Conservation (phyloP, 2,113 vertebrate species). For the Ariopsis seemanni region DNA sequence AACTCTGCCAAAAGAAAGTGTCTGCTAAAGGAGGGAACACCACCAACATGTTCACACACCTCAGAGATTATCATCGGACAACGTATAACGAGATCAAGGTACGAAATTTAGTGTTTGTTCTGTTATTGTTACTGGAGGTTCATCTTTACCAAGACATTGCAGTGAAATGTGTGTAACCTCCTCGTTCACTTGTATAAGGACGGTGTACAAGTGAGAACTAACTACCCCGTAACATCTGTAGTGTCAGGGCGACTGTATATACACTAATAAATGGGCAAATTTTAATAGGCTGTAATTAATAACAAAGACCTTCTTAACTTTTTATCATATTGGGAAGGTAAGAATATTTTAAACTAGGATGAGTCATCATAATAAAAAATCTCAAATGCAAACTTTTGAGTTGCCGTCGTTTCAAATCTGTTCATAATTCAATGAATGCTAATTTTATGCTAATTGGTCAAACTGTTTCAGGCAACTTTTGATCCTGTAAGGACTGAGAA, state of each 20-base stretch:
- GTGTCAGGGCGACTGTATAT: background rate
- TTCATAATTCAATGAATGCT: background rate
- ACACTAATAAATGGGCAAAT: background rate
- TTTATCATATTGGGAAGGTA: too few relatives aligned
- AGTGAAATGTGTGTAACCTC: background rate
- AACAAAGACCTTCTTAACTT: too few relatives aligned
- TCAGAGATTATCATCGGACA: slow-evolving; percentile 32
- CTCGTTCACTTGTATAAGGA: background rate
- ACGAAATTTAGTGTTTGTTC: background rate
- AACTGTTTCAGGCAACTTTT: background rate
- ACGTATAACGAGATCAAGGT: slow-evolving; percentile 43
- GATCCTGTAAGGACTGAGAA: background rate
- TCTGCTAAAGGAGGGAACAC: slow-evolving; percentile 45
- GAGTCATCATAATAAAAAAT: too few relatives aligned
- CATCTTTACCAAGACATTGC: background rate
- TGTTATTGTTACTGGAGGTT: too few relatives aligned
- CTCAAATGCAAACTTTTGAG: too few relatives aligned
- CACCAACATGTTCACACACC: slow-evolving; percentile 46
- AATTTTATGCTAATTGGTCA: background rate
- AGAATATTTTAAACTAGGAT: too few relatives aligned
- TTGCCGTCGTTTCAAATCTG: too few relatives aligned
- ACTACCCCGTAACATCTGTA: background rate
- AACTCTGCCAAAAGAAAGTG: slow-evolving; percentile 44
- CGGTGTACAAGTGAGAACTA: background rate
- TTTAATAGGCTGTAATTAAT: background rate